Evolutionary conservation across 2,113 vertebrate species (phyloP).

Genomic region (Sciurus niger): DNA sequence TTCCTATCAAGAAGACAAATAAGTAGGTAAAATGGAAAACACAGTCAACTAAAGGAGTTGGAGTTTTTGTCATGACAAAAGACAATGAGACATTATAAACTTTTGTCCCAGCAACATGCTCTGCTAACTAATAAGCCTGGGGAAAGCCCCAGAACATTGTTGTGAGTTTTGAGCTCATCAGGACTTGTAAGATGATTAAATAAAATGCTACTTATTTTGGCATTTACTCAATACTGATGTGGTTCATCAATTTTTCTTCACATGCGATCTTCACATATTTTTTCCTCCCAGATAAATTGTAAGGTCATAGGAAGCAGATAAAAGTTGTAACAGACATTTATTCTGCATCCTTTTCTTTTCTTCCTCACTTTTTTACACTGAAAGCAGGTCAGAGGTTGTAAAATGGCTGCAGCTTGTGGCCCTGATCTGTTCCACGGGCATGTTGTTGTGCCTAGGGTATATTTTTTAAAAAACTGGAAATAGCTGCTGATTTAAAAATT

Average conservation of each 20-base stretch:
- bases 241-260: conserved; percentile 25
- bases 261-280: not conserved
- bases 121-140: not conserved
- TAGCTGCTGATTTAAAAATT: conserved; percentile 39
- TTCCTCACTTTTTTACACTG: not conserved
- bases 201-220: conserved; percentile 24
- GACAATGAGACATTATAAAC: not conserved
- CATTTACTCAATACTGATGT: not conserved
- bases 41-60: not conserved
- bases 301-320: not conserved
- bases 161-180: not conserved
- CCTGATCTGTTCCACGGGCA: not conserved
- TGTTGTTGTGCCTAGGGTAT: not conserved
- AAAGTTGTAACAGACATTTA: not conserved
- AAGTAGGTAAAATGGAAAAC: not conserved
- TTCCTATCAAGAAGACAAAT: not conserved
- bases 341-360: not conserved
- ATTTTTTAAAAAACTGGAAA: not conserved
- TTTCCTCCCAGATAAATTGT: not conserved
- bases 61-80: not conserved
- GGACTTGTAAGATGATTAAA: conserved; percentile 40
- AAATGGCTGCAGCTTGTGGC: not conserved
- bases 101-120: conserved; percentile 34
- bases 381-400: not conserved
- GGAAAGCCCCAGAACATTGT: not conserved